phyloP scores from a whole-genome alignment of 2,888 invertebrate species.

The Drosophila antonietae region DNA sequence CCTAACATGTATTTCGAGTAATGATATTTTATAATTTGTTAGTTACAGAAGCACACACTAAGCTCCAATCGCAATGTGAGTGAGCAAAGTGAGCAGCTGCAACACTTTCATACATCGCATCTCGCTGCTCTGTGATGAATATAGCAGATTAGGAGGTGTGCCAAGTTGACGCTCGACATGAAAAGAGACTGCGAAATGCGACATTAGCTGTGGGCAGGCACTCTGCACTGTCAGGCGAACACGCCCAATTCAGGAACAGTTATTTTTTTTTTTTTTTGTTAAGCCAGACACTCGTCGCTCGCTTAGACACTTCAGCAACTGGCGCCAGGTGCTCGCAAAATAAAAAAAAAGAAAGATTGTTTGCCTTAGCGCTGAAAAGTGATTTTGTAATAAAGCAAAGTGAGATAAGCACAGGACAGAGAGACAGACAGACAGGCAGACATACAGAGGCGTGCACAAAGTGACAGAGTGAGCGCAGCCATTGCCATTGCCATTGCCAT shows the following conservation, averaged over 20 bases:
- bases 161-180: slow-evolving; percentile 18
- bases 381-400: slow-evolving; percentile 69
- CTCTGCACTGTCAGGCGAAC: neutral
- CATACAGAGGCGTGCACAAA: neutral
- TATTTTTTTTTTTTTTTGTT: slow-evolving; percentile 20
- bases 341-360: slow-evolving; percentile 13
- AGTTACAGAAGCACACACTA: neutral
- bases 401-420: slow-evolving; percentile 31
- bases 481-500: neutral
- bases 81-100: neutral
- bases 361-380: slow-evolving; percentile 28
- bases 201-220: slow-evolving; percentile 23
- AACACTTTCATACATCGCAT: neutral
- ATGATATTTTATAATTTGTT: neutral
- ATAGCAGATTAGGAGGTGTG: neutral
- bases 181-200: slow-evolving; percentile 38
- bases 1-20: too few species aligned
- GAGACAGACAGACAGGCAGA: neutral
- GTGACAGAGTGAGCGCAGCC: slow-evolving; percentile 36
- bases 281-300: slow-evolving; percentile 18
- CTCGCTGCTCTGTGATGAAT: neutral
- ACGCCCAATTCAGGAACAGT: slow-evolving; percentile 8
- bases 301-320: slow-evolving; percentile 33
- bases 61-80: neutral
- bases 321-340: slow-evolving; percentile 2